Evolutionary conservation across 2,113 vertebrate species (phyloP).

Genomic region (Myodes glareolus): DNA sequence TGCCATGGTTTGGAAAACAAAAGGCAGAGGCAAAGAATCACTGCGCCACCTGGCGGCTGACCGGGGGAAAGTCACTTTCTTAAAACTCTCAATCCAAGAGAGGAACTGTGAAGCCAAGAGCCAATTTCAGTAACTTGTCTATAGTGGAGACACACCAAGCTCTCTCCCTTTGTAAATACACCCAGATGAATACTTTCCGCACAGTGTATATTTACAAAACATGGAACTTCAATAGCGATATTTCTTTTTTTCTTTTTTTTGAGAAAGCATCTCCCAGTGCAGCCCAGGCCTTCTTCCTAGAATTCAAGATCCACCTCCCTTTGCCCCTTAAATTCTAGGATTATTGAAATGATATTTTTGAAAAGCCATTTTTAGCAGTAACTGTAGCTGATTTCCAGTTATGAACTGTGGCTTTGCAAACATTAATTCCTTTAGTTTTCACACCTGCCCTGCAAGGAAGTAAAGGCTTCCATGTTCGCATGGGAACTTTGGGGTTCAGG

Average conservation of each 20-base stretch:
- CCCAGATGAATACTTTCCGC: background rate
- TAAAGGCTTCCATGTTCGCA: background rate
- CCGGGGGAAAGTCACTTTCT: background rate
- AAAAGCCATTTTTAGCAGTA: background rate
- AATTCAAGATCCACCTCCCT: background rate
- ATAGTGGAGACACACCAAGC: fast-evolving
- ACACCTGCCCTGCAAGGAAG: background rate
- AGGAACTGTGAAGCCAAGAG: background rate
- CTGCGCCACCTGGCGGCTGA: constrained; percentile 3
- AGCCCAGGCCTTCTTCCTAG: background rate
- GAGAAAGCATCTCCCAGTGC: background rate
- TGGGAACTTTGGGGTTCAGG: background rate
- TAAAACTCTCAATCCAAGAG: background rate
- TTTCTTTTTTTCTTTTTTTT: background rate
- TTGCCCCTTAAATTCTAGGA: background rate
- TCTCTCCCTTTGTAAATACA: background rate
- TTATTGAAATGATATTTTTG: background rate
- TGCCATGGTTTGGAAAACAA: background rate
- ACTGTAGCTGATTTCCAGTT: background rate
- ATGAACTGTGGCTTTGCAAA: background rate
- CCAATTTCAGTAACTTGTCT: too few relatives aligned
- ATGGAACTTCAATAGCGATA: background rate
- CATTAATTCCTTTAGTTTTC: background rate
- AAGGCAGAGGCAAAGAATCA: background rate
- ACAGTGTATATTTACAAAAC: background rate